Percentiles rank a stretch among this genome's conserved stretches.
Evolutionary conservation across 1,140 invertebrate genomes (phyloP).

Genomic region (Pseudomyrmex sp.): DNA sequence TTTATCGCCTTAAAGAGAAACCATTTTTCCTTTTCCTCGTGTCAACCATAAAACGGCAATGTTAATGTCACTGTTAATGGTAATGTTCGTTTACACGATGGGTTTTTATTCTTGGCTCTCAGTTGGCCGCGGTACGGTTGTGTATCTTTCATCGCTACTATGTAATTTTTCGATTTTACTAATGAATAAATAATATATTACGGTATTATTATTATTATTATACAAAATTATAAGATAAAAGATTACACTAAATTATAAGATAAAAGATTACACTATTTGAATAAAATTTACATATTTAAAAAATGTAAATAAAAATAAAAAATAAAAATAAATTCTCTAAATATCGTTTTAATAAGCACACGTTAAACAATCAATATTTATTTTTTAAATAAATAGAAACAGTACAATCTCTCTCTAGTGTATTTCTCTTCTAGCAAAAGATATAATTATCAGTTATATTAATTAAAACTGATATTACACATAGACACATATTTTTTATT

Average conservation of each 20-base stretch:
- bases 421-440: not conserved
- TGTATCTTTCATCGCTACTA: constrained; percentile 47
- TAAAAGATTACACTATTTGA: too few relatives aligned
- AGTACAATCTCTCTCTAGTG: too few relatives aligned
- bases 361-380: too few relatives aligned
- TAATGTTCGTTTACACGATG: constrained; percentile 38
- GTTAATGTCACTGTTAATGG: constrained; percentile 46
- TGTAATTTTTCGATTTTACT: constrained; percentile 34
- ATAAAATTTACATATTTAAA: too few relatives aligned
- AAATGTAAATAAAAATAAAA: too few relatives aligned
- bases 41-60: not conserved
- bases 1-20: constrained; percentile 22
- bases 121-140: not conserved
- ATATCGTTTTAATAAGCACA: too few relatives aligned
- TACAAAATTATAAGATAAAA: too few relatives aligned
- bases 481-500: too few relatives aligned
- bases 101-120: constrained; percentile 36
- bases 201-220: too few relatives aligned
- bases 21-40: not conserved
- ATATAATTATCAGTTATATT: not conserved
- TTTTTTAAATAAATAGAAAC: too few relatives aligned
- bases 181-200: not conserved
- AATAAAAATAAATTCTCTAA: too few relatives aligned
- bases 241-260: too few relatives aligned
- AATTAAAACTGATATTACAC: constrained; percentile 29